Base-by-base conservation (phyloP, 2,888 invertebrate species). In the Mesorhabditis belari region DNA sequence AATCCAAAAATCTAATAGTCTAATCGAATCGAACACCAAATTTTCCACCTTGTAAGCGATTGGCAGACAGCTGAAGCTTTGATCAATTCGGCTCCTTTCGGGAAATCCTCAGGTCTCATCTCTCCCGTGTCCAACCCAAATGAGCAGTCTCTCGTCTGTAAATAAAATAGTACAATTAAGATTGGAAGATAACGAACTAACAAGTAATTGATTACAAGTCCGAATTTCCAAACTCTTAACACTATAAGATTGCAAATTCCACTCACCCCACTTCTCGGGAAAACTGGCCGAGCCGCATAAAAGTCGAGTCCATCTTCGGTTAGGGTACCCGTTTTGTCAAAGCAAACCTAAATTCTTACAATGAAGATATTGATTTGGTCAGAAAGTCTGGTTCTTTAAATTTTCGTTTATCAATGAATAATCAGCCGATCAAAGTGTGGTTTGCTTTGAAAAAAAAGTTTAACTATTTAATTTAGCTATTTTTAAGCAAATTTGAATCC, bases 271-370 rank as follows among this genome's bases (percentile, higher is more conserved):
- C n/a, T 35, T 35, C n/a, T 35, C 44, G 44, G 44, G n/a, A 35
- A n/a, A 17, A 71, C 64, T 2, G 70, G 63, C n/a, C 70, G 62
- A 17, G 69, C 60, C 44, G 73, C 67, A 61, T 76, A 69, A 58
- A 81, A 79, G 63, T 81, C 81, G 25, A 81, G 69, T 12, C 81
- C 81, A 64, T 81, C 81, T 67, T 81, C 81, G 3, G 81, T 81
- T 21, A 81, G 66, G 17, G 81, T 81, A 49, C 81, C 81, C 52
- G 84, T 84, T 80, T 85, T 85, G 72, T 85, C 85, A 78, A 85
- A 85, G 71, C 84, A 84, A 66, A 84, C 69, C 69, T 69, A 21
- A 21, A 55, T 24, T n/a, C n/a, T n/a, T n/a, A n/a, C n/a, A n/a
- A n/a, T n/a, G n/a, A n/a, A 51, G 21, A 51, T 51, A 19, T 9